Percentiles rank a stretch among this genome's conserved stretches.
phyloP scores from a whole-genome alignment of 2,888 invertebrate species.

The Dermolepida albohirtum region DNA sequence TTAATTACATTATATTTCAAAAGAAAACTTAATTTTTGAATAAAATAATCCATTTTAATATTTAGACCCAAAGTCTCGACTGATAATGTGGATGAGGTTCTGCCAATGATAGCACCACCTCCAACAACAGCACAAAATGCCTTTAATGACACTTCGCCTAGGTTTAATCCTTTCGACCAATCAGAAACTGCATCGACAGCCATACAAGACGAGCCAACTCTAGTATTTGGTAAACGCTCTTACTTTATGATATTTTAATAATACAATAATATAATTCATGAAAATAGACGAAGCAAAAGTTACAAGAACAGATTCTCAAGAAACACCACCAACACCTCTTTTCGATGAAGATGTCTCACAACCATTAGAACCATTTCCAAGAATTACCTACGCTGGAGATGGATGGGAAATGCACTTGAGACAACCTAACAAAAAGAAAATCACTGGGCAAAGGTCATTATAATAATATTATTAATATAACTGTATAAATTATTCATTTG shows the following conservation, averaged over 20 bases:
- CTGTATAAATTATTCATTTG: neutral
- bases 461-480: neutral
- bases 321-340: conserved; percentile 91
- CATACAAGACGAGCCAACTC: conserved; percentile 57
- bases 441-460: conserved; percentile 82
- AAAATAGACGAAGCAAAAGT: conserved; percentile 51
- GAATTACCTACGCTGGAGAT: conserved; percentile 79
- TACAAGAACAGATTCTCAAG: conserved; percentile 73
- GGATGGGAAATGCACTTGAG: conserved; percentile 98
- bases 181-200: conserved; percentile 64
- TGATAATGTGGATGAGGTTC: conserved; percentile 67
- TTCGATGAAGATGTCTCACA: conserved; percentile 94
- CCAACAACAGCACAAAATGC: conserved; percentile 68
- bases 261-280: neutral
- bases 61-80: conserved; percentile 70
- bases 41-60: conserved; percentile 26
- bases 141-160: conserved; percentile 72
- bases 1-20: neutral
- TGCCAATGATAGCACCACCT: conserved; percentile 83
- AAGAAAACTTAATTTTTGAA: neutral
- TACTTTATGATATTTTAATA: neutral
- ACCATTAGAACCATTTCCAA: conserved; percentile 92
- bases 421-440: conserved; percentile 96
- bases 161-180: conserved; percentile 84
- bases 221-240: conserved; percentile 59